Conservation (phyloP, 2,113 vertebrate genomes). For the Mellivora capensis region DNA sequence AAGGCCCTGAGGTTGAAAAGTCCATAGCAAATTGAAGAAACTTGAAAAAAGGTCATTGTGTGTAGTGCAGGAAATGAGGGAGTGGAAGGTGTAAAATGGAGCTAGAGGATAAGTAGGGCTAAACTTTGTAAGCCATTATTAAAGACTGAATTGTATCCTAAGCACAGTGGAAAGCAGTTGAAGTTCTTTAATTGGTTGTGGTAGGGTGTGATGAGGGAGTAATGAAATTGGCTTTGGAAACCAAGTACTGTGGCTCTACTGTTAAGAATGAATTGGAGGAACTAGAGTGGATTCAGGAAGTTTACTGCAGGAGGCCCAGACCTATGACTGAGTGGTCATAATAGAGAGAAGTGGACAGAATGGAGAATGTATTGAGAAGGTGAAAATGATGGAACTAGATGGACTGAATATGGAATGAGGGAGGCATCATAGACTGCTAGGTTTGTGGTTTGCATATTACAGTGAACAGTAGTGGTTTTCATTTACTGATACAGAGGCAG, state of each 20-base stretch:
- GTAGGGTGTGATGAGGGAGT: neutral
- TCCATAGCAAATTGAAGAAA: slow-evolving; percentile 6
- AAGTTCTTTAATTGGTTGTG: neutral
- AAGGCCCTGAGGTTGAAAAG: slow-evolving; percentile 6
- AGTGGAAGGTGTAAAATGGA: neutral
- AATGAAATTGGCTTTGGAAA: slow-evolving; percentile 9
- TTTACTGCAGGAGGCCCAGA: neutral
- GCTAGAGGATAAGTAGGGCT: neutral
- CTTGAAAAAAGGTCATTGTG: neutral
- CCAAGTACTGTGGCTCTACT: neutral
- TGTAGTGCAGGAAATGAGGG: neutral
- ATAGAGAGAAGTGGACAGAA: neutral
- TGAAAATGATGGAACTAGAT: neutral
- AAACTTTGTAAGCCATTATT: neutral
- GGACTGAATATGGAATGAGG: neutral
- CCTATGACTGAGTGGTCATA: neutral
- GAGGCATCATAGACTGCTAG: neutral
- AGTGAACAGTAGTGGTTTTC: neutral
- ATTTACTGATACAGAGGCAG: neutral
- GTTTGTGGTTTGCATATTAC: neutral
- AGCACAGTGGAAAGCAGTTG: neutral
- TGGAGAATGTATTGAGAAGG: neutral
- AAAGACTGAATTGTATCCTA: neutral
- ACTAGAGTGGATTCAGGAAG: neutral
- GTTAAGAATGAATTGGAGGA: slow-evolving; percentile 16